Conservation (phyloP, 2,797 vertebrate genomes). For the Poecile montanus region DNA sequence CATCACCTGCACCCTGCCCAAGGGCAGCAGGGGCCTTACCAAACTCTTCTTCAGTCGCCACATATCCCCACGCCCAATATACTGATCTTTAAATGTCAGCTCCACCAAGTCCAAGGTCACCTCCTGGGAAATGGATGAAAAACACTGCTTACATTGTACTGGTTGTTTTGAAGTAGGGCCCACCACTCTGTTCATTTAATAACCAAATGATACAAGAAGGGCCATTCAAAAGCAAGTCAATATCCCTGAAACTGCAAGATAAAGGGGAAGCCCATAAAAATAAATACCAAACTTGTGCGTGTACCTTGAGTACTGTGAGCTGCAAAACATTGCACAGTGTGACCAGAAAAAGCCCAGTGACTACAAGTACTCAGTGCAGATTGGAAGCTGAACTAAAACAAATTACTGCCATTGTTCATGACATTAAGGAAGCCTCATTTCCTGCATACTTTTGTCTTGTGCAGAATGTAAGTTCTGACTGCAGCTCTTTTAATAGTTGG, state of each 20-base stretch:
- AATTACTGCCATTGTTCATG: background rate
- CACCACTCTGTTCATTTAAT: background rate
- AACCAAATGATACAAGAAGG: background rate
- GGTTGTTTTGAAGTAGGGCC: background rate
- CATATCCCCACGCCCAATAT: conserved; percentile 98
- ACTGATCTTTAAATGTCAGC: conserved; percentile 98
- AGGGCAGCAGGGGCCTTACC: conserved; percentile 73
- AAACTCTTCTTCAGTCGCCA: conserved; percentile 98
- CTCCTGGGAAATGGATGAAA: conserved; percentile 78
- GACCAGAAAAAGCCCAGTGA: background rate
- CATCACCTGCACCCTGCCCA: background rate
- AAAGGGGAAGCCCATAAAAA: background rate
- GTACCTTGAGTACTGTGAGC: background rate
- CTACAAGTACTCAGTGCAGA: background rate
- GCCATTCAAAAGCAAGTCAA: background rate
- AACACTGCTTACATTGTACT: background rate
- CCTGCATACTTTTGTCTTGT: background rate
- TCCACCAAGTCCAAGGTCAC: conserved; percentile 95
- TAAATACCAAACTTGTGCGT: background rate
- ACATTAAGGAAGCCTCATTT: background rate
- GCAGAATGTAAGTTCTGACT: background rate
- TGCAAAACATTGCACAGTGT: background rate
- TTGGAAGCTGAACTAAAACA: background rate
- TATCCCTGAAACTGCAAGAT: background rate
- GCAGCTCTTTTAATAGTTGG: background rate